Evolutionary conservation across 2,888 invertebrate species (phyloP), one percentile per base, ranked within the genome.

Genomic region (Hemistola chrysoprasaria): DNA sequence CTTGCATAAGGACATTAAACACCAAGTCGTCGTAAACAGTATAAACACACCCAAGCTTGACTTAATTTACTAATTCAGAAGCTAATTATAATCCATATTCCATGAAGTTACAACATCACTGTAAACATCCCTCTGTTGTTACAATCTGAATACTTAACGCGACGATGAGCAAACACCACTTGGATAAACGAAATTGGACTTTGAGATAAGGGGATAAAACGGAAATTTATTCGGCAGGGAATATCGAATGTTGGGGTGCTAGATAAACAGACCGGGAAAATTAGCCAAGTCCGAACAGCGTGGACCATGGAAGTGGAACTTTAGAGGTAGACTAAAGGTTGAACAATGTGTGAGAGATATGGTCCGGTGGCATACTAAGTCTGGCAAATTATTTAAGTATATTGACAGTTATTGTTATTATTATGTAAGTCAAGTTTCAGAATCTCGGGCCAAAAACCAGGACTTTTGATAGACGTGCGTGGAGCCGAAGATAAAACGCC

Each of bases 211-310:
- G 6, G 1, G 1, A n/a, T 47, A 50, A 36, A 22, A 33, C 24
- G 8, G 22, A 24, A 24, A 43, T 10, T 40, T 6, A 40, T 8
- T 7, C 11, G 6, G 1, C 2, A 21, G 11, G 11, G 8, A 8
- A 32, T 38, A 11, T 10, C 16, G 8, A 38, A 27, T 22, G 33
- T 38, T 26, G 24, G 42, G 47, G 40, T 27, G 47, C 40, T 30
- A 47, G 39, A 50, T 49, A 53, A 47, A 53, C 49, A 45, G 42
- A 47, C 38, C 38, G 35, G 37, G 37, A 36, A 42, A 47, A 50
- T 53, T 47, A 53, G 45, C 47, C 35, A 38, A 47, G 47, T 46
- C 45, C 49, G 28, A 43, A 25, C 35, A 24, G 20, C 22, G 26
- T 8, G 25, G 7, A 5, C 22, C 6, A 29, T 10, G 34, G 43